Evolutionary conservation across 2,797 vertebrate genomes (phyloP), one percentile per base, ranked within the genome.

Genomic region (Alcedo quadribrachys): DNA sequence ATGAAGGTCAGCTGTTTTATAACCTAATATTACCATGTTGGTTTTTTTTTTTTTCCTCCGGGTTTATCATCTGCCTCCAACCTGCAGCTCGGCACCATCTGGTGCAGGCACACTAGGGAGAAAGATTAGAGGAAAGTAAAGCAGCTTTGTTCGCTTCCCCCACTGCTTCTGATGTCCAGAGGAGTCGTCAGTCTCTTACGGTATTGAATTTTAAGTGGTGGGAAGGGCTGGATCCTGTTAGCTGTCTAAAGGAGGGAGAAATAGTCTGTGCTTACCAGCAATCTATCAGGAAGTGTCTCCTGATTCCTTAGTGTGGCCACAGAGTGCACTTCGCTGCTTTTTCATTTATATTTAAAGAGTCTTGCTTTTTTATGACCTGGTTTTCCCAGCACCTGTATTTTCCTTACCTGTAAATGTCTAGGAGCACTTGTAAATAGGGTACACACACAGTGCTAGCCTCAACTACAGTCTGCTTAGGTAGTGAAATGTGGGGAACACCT

Each of bases 1-100:
- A 83, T 94, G 95, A 95, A 96, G 95, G 89, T 95, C 92, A 94
- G 76, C 85, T 91, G 80, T 93, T 96, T 96, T 89, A 90, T 95
- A 95, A 94, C 85, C 85, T 92, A 81, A 79, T 93, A 91, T 87
- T 88, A 90, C 68, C 25, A 0, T 73, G 18, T 69, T 58, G 24
- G 9, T 18, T 67, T 15, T 73, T 55, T 54, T 57, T 89, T 90
- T 82, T 73, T 80, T 11, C n/a, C 81, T 92, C 88, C 87, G 93
- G 85, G 76, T 94, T 95, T 93, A 76, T 96, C 93, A 69, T 89
- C 58, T 93, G 63, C 89, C 40, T 96, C 45, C 88, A 95, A 81
- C 91, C 93, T 91, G 92, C 58, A 33, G 92, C 90, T 96, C 53
- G 0, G 48, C 60, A 87, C 96, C 95, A 89, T 95, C 95, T 97